phyloP scores from a whole-genome alignment of 2,797 vertebrate genomes.

The Hephaestus fuliginosus region DNA sequence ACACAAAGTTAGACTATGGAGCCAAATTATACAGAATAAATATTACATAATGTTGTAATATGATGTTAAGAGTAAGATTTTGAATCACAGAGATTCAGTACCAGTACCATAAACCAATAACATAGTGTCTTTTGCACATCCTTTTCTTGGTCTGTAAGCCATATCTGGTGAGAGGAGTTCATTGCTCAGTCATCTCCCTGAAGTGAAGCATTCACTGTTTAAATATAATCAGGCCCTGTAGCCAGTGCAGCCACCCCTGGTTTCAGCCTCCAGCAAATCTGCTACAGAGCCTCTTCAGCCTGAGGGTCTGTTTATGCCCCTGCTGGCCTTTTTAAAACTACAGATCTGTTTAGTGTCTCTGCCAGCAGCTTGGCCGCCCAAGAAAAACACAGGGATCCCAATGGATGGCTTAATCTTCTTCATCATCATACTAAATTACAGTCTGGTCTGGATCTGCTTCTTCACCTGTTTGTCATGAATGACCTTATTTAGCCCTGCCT shows the following conservation, averaged over 20 bases:
- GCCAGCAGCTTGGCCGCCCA: constrained; percentile 2
- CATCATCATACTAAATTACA: constrained; percentile 9
- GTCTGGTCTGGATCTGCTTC: constrained; percentile 14
- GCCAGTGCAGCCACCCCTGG: constrained; percentile 1
- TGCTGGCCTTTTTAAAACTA: constrained; percentile 35
- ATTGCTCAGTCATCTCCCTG: constrained; percentile 39
- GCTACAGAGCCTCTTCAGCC: neutral
- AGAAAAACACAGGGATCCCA: constrained; percentile 41
- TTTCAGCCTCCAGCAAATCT: constrained; percentile 26
- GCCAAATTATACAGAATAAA: constrained; percentile 7
- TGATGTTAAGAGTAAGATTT: neutral
- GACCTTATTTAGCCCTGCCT: constrained; percentile 12
- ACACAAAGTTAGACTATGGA: neutral
- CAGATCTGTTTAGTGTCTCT: constrained; percentile 38
- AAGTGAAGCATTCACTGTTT: constrained; percentile 37
- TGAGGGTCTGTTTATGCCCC: constrained; percentile 30
- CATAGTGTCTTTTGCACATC: constrained; percentile 4
- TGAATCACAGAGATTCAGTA: constrained; percentile 25
- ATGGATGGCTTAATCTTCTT: constrained; percentile 9
- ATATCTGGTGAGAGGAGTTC: constrained; percentile 29
- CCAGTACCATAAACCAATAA: constrained; percentile 15
- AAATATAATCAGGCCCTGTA: constrained; percentile 25
- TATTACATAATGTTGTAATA: neutral
- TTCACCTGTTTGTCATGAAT: constrained; percentile 5
- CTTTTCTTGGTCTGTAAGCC: constrained; percentile 17